Conservation (phyloP, 1,140 invertebrate species). For the Ctenoplectra terminalis region DNA sequence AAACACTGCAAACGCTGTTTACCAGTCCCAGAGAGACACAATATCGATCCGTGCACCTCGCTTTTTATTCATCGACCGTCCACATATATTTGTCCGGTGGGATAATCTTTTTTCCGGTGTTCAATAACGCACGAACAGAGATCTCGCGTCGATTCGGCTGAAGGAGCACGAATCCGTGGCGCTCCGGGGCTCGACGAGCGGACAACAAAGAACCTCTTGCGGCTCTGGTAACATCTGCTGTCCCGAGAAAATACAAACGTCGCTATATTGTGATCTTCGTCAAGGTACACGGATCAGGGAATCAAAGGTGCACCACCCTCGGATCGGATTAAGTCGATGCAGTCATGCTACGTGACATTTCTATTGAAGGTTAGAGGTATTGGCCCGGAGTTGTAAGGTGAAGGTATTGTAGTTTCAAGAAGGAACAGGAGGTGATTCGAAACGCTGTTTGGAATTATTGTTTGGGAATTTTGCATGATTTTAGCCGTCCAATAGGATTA, state of each 20-base stretch:
- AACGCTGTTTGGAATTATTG: neutral
- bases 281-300: constrained; percentile 51
- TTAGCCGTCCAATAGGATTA: neutral
- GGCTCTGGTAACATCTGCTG: constrained; percentile 59
- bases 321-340: constrained; percentile 47
- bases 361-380: neutral
- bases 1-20: neutral
- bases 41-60: constrained; percentile 28
- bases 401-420: neutral
- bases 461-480: neutral
- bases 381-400: neutral
- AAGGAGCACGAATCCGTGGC: constrained; percentile 52
- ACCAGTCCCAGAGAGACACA: constrained; percentile 34
- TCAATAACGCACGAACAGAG: constrained; percentile 33
- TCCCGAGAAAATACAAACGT: constrained; percentile 58
- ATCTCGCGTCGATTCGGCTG: constrained; percentile 50
- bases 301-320: constrained; percentile 35
- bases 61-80: constrained; percentile 59
- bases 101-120: constrained; percentile 61
- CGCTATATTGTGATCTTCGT: constrained; percentile 58
- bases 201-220: constrained; percentile 55
- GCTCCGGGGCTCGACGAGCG: constrained; percentile 45
- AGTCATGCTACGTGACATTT: constrained; percentile 25
- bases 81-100: constrained; percentile 64
- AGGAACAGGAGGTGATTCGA: neutral